Percentiles rank a stretch among this genome's conserved stretches.
These are phyloP conservation scores for Scolanthus callimorphus DNA, from an alignment of 92 coral and sea anemone species.

Conservation along the genomic window DNA sequence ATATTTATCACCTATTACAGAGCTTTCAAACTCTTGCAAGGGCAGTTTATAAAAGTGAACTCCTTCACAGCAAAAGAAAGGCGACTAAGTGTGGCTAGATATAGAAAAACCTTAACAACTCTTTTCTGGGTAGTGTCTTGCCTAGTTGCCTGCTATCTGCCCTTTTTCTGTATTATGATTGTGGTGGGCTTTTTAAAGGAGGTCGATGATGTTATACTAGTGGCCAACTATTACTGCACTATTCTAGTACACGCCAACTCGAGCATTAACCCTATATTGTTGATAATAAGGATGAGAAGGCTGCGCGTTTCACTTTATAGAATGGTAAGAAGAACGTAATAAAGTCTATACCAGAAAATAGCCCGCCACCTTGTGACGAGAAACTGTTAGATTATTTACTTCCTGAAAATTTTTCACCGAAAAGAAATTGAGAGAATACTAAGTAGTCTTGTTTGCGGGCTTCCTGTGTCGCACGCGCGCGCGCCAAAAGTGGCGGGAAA, in stretches of 20 bases:
- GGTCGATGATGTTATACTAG: background rate
- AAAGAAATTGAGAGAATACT: too few relatives aligned
- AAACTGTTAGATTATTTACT: too few relatives aligned
- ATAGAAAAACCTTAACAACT: background rate
- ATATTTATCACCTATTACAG: background rate
- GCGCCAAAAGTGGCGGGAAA: too few relatives aligned
- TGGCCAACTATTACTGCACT: background rate
- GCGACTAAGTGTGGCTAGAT: background rate
- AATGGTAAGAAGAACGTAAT: too few relatives aligned
- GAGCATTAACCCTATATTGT: background rate
- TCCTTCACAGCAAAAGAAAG: background rate
- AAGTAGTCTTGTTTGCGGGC: too few relatives aligned
- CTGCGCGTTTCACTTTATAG: background rate
- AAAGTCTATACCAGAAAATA: too few relatives aligned
- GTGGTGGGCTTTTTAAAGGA: background rate
- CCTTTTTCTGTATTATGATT: background rate
- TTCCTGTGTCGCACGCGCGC: too few relatives aligned
- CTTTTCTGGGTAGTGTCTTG: background rate
- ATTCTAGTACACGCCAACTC: background rate
- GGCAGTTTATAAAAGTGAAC: background rate
- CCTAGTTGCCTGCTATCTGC: background rate
- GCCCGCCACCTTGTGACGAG: too few relatives aligned
- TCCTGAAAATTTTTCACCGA: too few relatives aligned
- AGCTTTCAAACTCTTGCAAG: background rate
- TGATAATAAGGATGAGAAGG: background rate